A percentile compares a stretch with the other conserved stretches of the same genome.
phyloP scores from a whole-genome alignment of 2,797 vertebrate species.

The Centropyge bicolor region DNA sequence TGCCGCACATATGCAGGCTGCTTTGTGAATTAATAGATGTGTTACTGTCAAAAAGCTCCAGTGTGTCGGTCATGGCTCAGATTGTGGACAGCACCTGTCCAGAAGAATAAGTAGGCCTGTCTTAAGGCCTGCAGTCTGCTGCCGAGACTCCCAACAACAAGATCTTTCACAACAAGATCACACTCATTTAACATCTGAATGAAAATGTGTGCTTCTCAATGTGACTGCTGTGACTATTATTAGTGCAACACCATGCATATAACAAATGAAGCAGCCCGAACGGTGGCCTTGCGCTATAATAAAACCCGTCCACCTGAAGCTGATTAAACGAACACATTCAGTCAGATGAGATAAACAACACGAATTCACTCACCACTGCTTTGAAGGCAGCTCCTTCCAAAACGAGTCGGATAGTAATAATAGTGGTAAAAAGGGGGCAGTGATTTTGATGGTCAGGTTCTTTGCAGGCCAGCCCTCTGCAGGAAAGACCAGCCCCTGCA shows the following conservation, averaged over 20 bases:
- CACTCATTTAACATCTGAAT: not conserved
- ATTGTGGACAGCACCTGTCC: conserved; percentile 70
- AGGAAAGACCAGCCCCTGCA: conserved; percentile 29
- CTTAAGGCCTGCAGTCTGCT: not conserved
- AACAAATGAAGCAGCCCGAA: conserved; percentile 11
- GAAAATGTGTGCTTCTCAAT: not conserved
- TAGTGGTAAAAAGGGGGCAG: conserved; percentile 11
- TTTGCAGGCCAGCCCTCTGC: conserved; percentile 38
- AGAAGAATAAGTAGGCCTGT: conserved; percentile 50
- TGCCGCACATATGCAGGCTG: not conserved
- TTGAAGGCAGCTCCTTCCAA: not conserved
- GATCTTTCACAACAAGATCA: not conserved
- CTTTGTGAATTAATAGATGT: not conserved
- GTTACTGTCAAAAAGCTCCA: conserved; percentile 3
- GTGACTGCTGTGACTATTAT: conserved; percentile 20
- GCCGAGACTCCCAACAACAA: not conserved
- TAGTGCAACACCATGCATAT: not conserved
- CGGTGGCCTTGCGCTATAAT: conserved; percentile 45
- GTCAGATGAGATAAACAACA: not conserved
- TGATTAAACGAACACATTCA: not conserved
- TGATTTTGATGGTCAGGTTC: conserved; percentile 16
- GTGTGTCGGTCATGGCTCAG: conserved; percentile 21
- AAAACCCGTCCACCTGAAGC: not conserved
- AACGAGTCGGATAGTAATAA: not conserved
- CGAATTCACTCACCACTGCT: conserved; percentile 64